A percentile compares a stretch with the other conserved stretches of the same genome.
Conservation (phyloP, 2,888 invertebrate species). For the Coenonympha glycerion region DNA sequence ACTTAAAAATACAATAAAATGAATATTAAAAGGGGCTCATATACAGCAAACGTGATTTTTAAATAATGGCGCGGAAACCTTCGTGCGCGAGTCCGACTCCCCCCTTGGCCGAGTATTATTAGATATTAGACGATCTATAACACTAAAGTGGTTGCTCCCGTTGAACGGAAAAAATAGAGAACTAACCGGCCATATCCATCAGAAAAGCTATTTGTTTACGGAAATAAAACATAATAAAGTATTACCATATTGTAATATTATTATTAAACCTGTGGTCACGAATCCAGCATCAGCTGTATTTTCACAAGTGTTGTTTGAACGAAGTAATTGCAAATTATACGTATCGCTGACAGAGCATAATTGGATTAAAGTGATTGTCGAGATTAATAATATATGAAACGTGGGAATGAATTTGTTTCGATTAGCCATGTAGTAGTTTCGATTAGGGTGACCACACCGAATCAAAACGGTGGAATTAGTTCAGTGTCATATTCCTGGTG, state of each 20-base stretch:
- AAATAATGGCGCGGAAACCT: no score
- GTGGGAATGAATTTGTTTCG: not conserved
- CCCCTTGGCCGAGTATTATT: no score
- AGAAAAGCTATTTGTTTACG: not conserved
- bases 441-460: not conserved
- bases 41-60: no score
- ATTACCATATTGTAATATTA: not conserved
- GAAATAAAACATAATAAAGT: not conserved
- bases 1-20: no score
- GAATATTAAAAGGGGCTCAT: no score
- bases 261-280: not conserved
- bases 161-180: no score
- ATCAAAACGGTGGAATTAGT: not conserved
- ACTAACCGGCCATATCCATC: not conserved
- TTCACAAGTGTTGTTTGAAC: not conserved
- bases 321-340: not conserved
- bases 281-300: not conserved
- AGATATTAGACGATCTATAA: no score
- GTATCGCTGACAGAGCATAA: constrained; percentile 1
- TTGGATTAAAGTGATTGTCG: constrained; percentile 14
- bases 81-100: no score
- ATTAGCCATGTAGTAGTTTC: not conserved
- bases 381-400: constrained; percentile 14
- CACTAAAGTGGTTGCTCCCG: no score
- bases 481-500: not conserved